These are phyloP conservation scores for Trachelus tabidus DNA, from an alignment of 2,888 invertebrate species.

Conservation along the genomic window DNA sequence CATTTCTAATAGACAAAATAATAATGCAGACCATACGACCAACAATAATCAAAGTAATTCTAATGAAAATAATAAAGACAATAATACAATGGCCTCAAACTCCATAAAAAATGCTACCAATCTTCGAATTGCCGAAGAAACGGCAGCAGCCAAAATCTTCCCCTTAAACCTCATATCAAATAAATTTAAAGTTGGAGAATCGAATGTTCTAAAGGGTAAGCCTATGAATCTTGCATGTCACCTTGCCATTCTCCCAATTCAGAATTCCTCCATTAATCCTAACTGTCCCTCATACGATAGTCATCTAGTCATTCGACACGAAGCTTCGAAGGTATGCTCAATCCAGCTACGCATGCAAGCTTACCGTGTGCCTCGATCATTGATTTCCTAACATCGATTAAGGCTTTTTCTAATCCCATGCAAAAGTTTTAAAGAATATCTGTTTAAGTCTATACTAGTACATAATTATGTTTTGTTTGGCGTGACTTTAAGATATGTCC, in stretches of 20 bases:
- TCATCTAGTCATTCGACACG: not conserved
- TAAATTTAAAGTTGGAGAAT: conserved; percentile 52
- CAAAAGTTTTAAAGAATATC: not conserved
- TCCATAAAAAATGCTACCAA: not conserved
- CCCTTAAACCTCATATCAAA: conserved; percentile 56
- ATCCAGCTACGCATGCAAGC: not conserved
- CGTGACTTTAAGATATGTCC: conserved; percentile 17
- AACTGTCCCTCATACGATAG: not conserved
- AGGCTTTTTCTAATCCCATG: not conserved
- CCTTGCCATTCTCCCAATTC: not conserved
- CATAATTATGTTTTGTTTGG: not conserved
- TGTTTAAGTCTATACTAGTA: not conserved
- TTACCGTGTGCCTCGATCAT: not conserved
- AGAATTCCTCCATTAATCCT: not conserved
- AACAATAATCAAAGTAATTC: conserved; percentile 16
- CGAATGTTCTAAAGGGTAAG: conserved; percentile 50
- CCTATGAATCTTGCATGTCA: not conserved
- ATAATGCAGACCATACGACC: conserved; percentile 20
- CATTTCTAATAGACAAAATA: conserved; percentile 11
- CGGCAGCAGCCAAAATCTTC: conserved; percentile 57
- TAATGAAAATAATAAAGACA: conserved; percentile 12
- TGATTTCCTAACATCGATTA: conserved; percentile 10
- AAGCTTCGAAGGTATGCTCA: not conserved
- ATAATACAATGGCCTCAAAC: not conserved
- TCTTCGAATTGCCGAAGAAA: conserved; percentile 47